Base-by-base conservation (phyloP, 2,113 vertebrate genomes). In the Equus quagga region DNA sequence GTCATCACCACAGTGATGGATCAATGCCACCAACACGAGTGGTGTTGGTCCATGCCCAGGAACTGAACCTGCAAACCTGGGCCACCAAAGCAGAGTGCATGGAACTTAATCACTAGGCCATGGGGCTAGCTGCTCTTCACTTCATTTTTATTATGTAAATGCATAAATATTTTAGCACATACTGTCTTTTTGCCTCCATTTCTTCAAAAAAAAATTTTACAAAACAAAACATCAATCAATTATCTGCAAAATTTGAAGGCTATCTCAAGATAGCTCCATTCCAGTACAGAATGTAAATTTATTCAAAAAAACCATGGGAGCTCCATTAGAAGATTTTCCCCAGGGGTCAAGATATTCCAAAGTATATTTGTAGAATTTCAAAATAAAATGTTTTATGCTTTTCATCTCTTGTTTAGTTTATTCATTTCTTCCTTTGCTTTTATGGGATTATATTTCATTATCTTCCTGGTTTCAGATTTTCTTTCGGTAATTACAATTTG, bases 351-450 rank as follows among this genome's bases (percentile, higher is more conserved):
- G 24, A 36, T 81, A 80, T 80, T 80, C 24, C 26, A 65, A 80
- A 56, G 5, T 64, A 56, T 28, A 62, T 69, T 54, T 69, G 70
- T 24, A 89, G n/a, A 88, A 41, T 93, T 80, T 79, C 24, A 65
- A 69, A 88, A 81, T 78, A 83, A 87, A 96, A 78, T 73, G 49
- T 87, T 81, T 94, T 62, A 31, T 76, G 28, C 24, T 65, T 86
- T 94, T 90, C 2, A 2, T 70, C 14, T 88, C 15, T 73, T 78
- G 46, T 67, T 90, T 79, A 46, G 41, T 83, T 78, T 73, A 23
- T 92, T 86, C 31, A 69, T 65, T 75, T 92, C 36, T 93, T 88
- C 51, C 26, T 95, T 95, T 79, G 36, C 60, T 89, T 97, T 93
- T 56, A 41, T 91, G 44, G 46, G 28, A 28, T 81, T 88, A 41